These are phyloP conservation scores for Drosophila insularis DNA, from an alignment of 1,140 invertebrate genomes.

Conservation along the genomic window DNA sequence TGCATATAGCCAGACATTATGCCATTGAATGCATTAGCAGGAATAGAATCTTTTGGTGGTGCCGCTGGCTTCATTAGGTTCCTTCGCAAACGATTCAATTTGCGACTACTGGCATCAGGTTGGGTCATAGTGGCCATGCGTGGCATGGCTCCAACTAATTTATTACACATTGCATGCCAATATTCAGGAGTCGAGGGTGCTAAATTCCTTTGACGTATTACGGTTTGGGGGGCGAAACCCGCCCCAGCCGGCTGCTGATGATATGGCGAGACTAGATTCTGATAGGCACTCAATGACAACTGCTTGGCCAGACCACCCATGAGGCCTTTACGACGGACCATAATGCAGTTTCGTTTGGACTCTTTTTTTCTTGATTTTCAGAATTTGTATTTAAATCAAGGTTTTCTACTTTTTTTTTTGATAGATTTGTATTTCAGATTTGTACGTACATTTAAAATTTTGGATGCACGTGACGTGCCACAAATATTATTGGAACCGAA, in stretches of 20 bases:
- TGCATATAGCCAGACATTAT: constrained; percentile 5
- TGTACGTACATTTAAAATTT: constrained; percentile 53
- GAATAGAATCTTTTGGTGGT: neutral
- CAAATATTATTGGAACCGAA: constrained; percentile 23
- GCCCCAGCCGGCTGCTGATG: constrained; percentile 11
- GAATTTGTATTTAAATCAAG: neutral
- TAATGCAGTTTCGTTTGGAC: constrained; percentile 17
- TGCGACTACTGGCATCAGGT: constrained; percentile 35
- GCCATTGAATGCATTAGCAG: neutral
- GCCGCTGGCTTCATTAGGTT: constrained; percentile 21
- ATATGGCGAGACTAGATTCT: constrained; percentile 16
- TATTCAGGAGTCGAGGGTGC: constrained; percentile 26
- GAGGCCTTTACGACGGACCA: constrained; percentile 49
- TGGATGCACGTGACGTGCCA: constrained; percentile 36
- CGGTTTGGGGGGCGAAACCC: neutral
- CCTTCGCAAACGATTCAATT: constrained; percentile 33
- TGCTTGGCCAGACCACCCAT: constrained; percentile 33
- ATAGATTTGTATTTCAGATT: constrained; percentile 15
- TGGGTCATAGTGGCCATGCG: constrained; percentile 29
- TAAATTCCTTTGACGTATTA: neutral
- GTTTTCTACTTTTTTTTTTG: constrained; percentile 7
- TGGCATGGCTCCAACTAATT: constrained; percentile 32
- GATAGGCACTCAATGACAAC: constrained; percentile 37
- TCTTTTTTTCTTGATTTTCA: constrained; percentile 4
- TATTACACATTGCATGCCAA: constrained; percentile 38